Evolutionary conservation across 2,113 vertebrate genomes (phyloP).

Genomic region (Epinephelus lanceolatus): DNA sequence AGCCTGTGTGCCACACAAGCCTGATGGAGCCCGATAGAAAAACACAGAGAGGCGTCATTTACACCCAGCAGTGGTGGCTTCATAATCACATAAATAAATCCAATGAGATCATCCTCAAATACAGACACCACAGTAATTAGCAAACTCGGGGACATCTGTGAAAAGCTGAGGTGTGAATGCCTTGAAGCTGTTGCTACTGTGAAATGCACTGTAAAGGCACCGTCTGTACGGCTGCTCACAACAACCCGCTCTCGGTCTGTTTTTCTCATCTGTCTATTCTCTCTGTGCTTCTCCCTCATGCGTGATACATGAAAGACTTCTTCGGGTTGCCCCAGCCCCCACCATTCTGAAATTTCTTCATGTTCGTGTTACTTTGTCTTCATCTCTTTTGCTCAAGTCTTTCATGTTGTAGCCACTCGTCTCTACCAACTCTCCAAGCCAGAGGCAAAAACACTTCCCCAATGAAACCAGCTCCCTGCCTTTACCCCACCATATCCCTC

Average conservation of each 20-base stretch:
- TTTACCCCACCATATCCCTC: conserved; percentile 28
- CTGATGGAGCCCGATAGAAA: conserved; percentile 39
- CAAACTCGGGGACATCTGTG: conserved; percentile 61
- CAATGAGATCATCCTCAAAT: conserved; percentile 59
- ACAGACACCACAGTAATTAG: conserved; percentile 69
- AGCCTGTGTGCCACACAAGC: conserved; percentile 7
- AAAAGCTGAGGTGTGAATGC: conserved; percentile 52
- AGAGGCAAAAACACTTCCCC: conserved; percentile 52
- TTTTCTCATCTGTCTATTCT: conserved; percentile 67
- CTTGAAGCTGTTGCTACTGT: conserved; percentile 64
- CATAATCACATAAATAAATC: conserved; percentile 61
- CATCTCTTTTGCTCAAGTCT: conserved; percentile 53
- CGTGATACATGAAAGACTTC: conserved; percentile 71
- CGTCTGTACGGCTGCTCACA: conserved; percentile 57
- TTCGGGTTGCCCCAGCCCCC: conserved; percentile 27
- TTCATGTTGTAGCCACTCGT: conserved; percentile 62
- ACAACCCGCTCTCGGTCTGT: conserved; percentile 49
- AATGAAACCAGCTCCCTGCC: conserved; percentile 35
- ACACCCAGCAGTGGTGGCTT: conserved; percentile 28
- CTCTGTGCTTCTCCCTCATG: conserved; percentile 59
- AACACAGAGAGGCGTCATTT: conserved; percentile 19
- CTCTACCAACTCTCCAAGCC: conserved; percentile 53
- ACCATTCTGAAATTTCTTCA: conserved; percentile 53
- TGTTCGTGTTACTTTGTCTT: conserved; percentile 60
- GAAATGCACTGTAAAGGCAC: conserved; percentile 46